Percentiles rank a stretch among this genome's conserved stretches.
Evolutionary conservation across 2,797 vertebrate species (phyloP).

Genomic region (Lates japonicus): DNA sequence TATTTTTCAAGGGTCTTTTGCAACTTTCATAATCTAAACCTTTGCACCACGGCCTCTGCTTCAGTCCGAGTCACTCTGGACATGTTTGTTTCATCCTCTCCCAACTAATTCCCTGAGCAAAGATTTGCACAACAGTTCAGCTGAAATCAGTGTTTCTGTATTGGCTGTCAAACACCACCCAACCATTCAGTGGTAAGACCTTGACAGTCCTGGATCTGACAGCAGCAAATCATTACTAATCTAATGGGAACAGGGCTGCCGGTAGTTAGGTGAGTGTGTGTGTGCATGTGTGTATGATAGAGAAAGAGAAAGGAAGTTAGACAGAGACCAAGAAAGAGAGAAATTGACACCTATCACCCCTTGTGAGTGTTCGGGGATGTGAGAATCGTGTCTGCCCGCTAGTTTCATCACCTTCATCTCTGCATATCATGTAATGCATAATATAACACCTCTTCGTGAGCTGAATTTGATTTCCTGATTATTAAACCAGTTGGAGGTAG

Average conservation of each 20-base stretch:
- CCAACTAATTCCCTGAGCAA: conserved; percentile 22
- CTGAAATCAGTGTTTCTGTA: conserved; percentile 44
- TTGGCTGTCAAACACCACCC: conserved; percentile 44
- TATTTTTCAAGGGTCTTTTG: neutral
- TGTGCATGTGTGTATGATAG: neutral
- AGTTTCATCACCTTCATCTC: conserved; percentile 37
- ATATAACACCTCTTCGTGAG: conserved; percentile 28
- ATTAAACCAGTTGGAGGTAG: neutral
- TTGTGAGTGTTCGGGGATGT: conserved; percentile 24
- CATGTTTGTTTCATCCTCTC: conserved; percentile 30
- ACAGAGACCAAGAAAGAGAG: conserved; percentile 3
- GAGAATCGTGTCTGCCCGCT: conserved; percentile 4
- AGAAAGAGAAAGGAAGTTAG: neutral
- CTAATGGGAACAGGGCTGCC: conserved; percentile 41
- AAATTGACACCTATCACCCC: conserved; percentile 44
- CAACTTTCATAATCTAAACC: neutral
- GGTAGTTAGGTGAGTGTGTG: conserved; percentile 10
- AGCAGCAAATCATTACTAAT: conserved; percentile 59
- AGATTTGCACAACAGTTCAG: conserved; percentile 40
- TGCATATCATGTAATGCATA: conserved; percentile 39
- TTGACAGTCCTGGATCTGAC: conserved; percentile 52
- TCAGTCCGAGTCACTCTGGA: neutral
- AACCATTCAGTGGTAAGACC: conserved; percentile 15
- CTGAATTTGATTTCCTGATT: conserved; percentile 33
- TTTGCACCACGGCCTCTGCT: conserved; percentile 7